Evolutionary conservation across 1,140 invertebrate genomes (phyloP).

Genomic region (Oppia nitens): DNA sequence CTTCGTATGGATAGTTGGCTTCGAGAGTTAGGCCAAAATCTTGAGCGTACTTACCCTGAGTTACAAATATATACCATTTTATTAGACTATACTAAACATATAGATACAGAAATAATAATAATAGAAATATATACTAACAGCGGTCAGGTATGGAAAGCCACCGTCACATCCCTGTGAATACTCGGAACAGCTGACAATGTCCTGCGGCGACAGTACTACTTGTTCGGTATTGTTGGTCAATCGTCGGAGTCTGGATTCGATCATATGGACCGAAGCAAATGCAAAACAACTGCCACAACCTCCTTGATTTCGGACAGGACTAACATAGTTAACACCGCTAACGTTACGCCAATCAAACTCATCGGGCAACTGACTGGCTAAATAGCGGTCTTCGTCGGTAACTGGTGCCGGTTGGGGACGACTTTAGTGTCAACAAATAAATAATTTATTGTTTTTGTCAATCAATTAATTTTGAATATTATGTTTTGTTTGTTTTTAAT

Average conservation of each 20-base stretch:
- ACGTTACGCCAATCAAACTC: slow-evolving; percentile 38
- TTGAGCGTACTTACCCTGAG: slow-evolving; percentile 32
- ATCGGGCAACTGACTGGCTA: slow-evolving; percentile 27
- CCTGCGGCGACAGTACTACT: slow-evolving; percentile 33
- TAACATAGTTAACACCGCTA: slow-evolving; percentile 34
- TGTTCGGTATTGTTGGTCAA: slow-evolving; percentile 30
- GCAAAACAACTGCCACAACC: slow-evolving; percentile 38
- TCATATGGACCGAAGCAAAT: slow-evolving; percentile 34
- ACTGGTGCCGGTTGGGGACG: slow-evolving; percentile 10
- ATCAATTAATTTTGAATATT: background rate
- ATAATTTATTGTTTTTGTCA: background rate
- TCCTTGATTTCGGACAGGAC: slow-evolving; percentile 34
- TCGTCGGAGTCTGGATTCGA: slow-evolving; percentile 30
- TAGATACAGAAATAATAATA: no score
- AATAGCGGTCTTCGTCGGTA: slow-evolving; percentile 11
- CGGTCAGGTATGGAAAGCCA: slow-evolving; percentile 38
- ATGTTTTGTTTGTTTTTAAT: background rate
- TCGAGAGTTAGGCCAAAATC: slow-evolving; percentile 37
- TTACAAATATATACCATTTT: no score
- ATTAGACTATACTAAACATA: no score
- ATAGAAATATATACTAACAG: no score
- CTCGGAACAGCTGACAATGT: slow-evolving; percentile 35
- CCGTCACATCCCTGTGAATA: slow-evolving; percentile 34
- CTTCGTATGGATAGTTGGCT: slow-evolving; percentile 33
- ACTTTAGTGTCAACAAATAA: slow-evolving; percentile 4